phyloP scores from a whole-genome alignment of 2,888 invertebrate genomes.

The Hirtodrosophila histrioides region DNA sequence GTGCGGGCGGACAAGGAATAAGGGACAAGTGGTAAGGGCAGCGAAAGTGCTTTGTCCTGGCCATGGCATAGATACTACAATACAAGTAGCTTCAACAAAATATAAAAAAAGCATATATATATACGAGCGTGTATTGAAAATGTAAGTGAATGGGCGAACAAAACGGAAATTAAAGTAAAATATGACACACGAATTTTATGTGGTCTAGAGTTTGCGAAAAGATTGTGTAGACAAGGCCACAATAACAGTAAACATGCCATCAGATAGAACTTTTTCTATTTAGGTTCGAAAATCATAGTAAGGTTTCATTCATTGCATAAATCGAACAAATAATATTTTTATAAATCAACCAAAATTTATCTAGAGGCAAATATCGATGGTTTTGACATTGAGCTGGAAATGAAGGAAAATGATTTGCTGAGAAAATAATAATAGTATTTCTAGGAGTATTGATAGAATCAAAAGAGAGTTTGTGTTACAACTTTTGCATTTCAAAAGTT shows the following conservation, averaged over 20 bases:
- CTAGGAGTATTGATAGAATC: too few relatives aligned
- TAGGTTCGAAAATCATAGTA: too few relatives aligned
- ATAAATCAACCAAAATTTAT: too few relatives aligned
- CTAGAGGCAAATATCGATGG: too few relatives aligned
- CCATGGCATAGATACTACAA: constrained; percentile 51
- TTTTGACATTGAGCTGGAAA: too few relatives aligned
- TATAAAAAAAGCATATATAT: constrained; percentile 8
- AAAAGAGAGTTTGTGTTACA: too few relatives aligned
- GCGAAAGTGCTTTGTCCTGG: constrained; percentile 70
- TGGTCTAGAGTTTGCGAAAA: constrained; percentile 4
- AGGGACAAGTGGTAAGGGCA: constrained; percentile 26
- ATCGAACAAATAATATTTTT: too few relatives aligned
- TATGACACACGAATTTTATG: constrained; percentile 44
- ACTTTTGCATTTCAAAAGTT: too few relatives aligned
- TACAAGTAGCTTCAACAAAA: constrained; percentile 23
- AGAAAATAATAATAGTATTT: too few relatives aligned
- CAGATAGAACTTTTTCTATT: too few relatives aligned
- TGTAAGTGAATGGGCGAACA: constrained; percentile 33
- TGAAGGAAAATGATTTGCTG: too few relatives aligned
- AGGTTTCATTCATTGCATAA: too few relatives aligned
- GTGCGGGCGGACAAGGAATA: background rate
- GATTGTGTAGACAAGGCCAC: background rate
- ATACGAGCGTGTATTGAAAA: constrained; percentile 25
- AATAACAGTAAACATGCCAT: background rate
- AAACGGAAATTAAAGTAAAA: constrained; percentile 76